These are phyloP conservation scores for Felis catus DNA, from an alignment of 2,113 vertebrate species.

Conservation along the genomic window DNA sequence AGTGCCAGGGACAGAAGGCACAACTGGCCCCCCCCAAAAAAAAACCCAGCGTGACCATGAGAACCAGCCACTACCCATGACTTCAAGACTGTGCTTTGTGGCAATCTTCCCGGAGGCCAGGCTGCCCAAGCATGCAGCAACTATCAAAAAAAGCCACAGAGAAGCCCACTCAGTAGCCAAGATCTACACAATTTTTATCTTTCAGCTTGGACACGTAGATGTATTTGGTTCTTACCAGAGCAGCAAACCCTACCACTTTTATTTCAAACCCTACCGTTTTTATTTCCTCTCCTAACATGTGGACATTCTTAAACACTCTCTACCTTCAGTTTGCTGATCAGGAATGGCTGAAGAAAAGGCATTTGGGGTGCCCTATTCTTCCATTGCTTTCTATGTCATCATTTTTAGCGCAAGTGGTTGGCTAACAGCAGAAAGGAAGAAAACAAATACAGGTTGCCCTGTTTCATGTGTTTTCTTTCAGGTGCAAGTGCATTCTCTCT, in stretches of 20 bases:
- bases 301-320: neutral
- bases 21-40: neutral
- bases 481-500: neutral
- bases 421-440: neutral
- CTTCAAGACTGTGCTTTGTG: neutral
- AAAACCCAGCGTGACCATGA: neutral
- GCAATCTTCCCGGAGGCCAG: neutral
- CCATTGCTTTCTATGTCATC: neutral
- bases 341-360: neutral
- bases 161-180: neutral
- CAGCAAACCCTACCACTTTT: neutral
- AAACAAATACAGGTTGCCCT: neutral
- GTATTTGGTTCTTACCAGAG: neutral
- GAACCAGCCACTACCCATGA: neutral
- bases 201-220: neutral
- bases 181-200: neutral
- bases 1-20: too few relatives aligned
- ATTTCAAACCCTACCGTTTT: too few relatives aligned
- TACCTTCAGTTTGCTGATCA: too few relatives aligned
- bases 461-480: neutral
- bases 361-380: neutral
- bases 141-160: neutral
- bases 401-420: neutral
- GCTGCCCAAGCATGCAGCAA: neutral
- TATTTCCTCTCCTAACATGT: neutral